Evolutionary conservation across 2,888 invertebrate genomes (phyloP), one percentile per base, ranked within the genome.

Genomic region (Pterostichus niger): DNA sequence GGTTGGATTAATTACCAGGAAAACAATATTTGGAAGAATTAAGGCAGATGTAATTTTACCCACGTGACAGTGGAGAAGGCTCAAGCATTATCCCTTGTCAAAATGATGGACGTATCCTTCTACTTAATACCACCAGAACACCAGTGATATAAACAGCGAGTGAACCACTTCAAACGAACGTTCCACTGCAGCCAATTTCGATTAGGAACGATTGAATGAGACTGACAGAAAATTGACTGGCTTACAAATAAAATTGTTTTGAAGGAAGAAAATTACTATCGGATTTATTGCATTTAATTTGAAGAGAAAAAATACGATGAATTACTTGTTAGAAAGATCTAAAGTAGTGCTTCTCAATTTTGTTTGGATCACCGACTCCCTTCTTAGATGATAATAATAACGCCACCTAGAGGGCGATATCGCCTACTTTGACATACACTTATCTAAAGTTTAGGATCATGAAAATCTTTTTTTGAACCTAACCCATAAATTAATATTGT

Each of bases 11-110:
- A 61, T 61, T 33, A 33, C 31, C 61, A 61, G 35, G 61, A 61
- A 49, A 61, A 33, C 61, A 61, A 56, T 61, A 61, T 61, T 61
- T 61, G 61, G 24, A 61, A 61, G 61, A 61, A 61, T 61, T 61
- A 61, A 24, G 11, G 33, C n/a, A 31, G 33, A 61, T 61, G 33
- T 61, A 61, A 61, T 61, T 61, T 61, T 35, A 61, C 31, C 61
- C 61, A 33, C 11, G 35, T 61, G 61, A 61, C 61, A 61, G 33
- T 31, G 31, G 4, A 61, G 35, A 61, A 61, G 5, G n/a, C 33
- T 61, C n/a, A 31, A 11, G 61, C 61, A 61, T 61, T 61, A 61
- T 61, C 61, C 61, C 61, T 61, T 31, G 61, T 61, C 61, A 61
- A 61, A 35, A 61, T 61, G 61, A 61, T 61, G 33, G 61, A 61